A percentile compares a stretch with the other conserved stretches of the same genome.
Conservation (phyloP, 2,113 vertebrate species). For the Tragelaphus imberbis region DNA sequence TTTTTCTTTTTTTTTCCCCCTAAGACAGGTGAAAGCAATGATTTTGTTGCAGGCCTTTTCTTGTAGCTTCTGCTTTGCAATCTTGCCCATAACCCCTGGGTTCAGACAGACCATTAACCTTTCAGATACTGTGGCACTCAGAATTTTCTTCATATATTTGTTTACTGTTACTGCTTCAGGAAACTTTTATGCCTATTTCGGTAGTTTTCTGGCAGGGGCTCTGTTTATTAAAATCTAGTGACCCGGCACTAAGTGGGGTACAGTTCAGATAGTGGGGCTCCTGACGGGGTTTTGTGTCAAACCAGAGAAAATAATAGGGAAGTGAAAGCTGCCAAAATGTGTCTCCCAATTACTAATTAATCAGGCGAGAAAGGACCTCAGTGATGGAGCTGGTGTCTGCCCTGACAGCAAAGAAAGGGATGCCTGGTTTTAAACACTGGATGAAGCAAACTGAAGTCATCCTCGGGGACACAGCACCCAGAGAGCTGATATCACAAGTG, state of each 20-base stretch:
- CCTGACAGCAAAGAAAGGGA: constrained; percentile 61
- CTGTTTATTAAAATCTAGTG: constrained; percentile 82
- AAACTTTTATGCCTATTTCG: constrained; percentile 74
- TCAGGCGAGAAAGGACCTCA: constrained; percentile 77
- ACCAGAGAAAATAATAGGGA: constrained; percentile 77
- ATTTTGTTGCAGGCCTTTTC: constrained; percentile 63
- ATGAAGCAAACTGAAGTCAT: constrained; percentile 66
- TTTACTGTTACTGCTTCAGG: constrained; percentile 72
- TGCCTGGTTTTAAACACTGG: constrained; percentile 73
- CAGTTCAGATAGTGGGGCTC: constrained; percentile 77
- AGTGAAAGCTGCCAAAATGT: constrained; percentile 82
- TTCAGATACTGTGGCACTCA: constrained; percentile 61
- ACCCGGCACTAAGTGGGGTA: constrained; percentile 81
- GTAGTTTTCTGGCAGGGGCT: constrained; percentile 60
- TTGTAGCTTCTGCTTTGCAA: constrained; percentile 39
- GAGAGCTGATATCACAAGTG: constrained; percentile 48
- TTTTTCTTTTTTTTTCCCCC: background rate
- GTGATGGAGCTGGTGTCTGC: constrained; percentile 60
- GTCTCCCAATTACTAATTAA: constrained; percentile 84
- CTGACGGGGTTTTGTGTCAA: constrained; percentile 77
- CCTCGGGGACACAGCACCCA: constrained; percentile 48
- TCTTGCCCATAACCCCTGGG: constrained; percentile 53
- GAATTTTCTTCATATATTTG: constrained; percentile 58
- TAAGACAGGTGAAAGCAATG: constrained; percentile 35
- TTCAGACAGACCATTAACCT: constrained; percentile 39